phyloP scores from a whole-genome alignment of 2,113 vertebrate genomes.

The Physeter macrocephalus region DNA sequence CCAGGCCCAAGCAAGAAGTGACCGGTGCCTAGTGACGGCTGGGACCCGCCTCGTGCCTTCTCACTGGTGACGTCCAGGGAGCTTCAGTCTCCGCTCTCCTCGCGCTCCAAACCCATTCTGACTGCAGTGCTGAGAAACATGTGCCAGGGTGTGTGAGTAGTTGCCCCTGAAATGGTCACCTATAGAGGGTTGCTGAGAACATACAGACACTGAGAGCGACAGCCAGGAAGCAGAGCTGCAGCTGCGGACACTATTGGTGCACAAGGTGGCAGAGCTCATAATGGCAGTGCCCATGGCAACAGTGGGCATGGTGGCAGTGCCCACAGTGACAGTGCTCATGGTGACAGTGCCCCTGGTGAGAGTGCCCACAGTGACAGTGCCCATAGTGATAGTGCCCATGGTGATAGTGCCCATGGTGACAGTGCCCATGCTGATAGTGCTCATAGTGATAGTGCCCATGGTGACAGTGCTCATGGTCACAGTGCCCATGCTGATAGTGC shows the following conservation, averaged over 20 bases:
- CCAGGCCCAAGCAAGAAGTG: background rate
- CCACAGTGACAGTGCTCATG: too few relatives aligned
- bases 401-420: too few relatives aligned
- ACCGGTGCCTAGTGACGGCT: background rate
- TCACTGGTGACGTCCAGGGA: background rate
- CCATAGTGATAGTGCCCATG: accelerated
- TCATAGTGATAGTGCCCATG: accelerated
- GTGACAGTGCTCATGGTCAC: too few relatives aligned
- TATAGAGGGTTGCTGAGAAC: background rate
- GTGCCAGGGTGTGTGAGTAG: background rate
- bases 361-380: too few relatives aligned
- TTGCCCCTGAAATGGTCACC: background rate
- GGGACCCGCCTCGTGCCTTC: accelerated
- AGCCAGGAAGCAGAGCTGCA: background rate
- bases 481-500: too few relatives aligned
- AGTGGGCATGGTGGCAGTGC: accelerated
- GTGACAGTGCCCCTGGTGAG: too few relatives aligned
- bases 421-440: too few relatives aligned
- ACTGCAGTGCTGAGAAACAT: accelerated
- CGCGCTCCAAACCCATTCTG: background rate
- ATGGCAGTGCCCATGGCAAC: too few relatives aligned
- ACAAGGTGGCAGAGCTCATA: too few relatives aligned
- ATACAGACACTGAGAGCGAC: background rate
- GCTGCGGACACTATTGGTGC: background rate
- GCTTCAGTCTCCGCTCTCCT: background rate